Base-by-base conservation (phyloP, 1,140 invertebrate genomes). In the Pentalonia nigronervosa region DNA sequence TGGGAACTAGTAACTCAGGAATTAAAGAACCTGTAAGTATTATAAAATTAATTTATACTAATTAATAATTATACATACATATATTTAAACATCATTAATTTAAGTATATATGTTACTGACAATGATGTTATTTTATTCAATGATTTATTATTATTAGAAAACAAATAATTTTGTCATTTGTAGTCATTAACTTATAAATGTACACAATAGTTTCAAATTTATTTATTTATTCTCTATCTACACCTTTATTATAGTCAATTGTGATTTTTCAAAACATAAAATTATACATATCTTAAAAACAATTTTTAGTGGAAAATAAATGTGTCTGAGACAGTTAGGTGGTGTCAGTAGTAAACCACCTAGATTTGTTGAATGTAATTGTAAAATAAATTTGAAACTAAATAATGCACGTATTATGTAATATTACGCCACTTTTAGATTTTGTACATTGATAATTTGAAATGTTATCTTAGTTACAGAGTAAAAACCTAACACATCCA, bases 21-120 rank as follows among this genome's bases (percentile, higher is more conserved):
- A 96, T 97, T 34, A 95, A 95, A 36, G 97, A 98, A 95, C 98
- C 98, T 36, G 98, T 98, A 95, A 97, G 97, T 97, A 41, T 93
- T 60, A 56, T 90, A 9, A 53, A 53, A 53, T 53, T 20, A 53
- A 53, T 21, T 53, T 1, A 90, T 14, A 90, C 47, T 30, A 7
- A 41, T 30, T 90, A 45, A 23, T 41, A 41, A 60, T 11, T 30
- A 60, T 60, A 6, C 11, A 60, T n/a, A 67, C 11, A 17, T 45
- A 6, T 45, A 30, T n/a, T 45, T 86, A 45, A 47, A 30, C 2
- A 36, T 25, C 8, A 86, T 20, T 47, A 14, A 86, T 86, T 86
- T 47, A 41, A 47, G 14, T 47, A 47, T 53, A 7, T 20, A n/a
- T 76, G 4, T 76, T 76, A n/a, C 30, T 76, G 30, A 76, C 14